A percentile compares a stretch with the other conserved stretches of the same genome.
These are phyloP conservation scores for Cheilosia impressa DNA, from an alignment of 2,888 invertebrate genomes.

Conservation along the genomic window DNA sequence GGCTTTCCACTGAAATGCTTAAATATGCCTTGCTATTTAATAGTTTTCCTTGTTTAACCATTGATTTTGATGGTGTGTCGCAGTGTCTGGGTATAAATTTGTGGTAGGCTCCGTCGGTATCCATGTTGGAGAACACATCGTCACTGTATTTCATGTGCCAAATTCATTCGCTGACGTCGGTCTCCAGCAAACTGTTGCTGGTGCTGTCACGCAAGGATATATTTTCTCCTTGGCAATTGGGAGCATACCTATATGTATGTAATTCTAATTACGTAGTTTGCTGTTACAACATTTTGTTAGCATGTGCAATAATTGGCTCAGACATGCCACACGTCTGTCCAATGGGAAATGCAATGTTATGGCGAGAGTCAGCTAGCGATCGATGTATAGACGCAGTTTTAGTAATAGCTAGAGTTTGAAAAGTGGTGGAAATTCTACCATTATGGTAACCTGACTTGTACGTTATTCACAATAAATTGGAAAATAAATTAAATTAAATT, in stretches of 20 bases:
- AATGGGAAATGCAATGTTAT: background rate
- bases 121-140: too few species aligned
- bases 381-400: background rate
- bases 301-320: constrained; percentile 13
- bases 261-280: background rate
- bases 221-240: background rate
- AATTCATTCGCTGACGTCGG: background rate
- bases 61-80: too few species aligned
- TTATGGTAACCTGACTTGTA: too few species aligned
- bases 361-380: background rate
- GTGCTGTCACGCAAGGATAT: constrained; percentile 26
- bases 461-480: too few species aligned
- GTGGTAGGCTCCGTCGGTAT: too few species aligned
- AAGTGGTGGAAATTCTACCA: too few species aligned
- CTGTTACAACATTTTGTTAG: constrained; percentile 6
- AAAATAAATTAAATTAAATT: too few species aligned
- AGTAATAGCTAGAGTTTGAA: background rate
- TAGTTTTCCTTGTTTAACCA: too few species aligned
- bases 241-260: constrained; percentile 40
- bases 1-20: too few species aligned
- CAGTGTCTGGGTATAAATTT: too few species aligned
- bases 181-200: constrained; percentile 41
- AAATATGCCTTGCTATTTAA: too few species aligned
- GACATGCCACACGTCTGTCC: constrained; percentile 37
- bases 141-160: background rate